A percentile compares a stretch with the other conserved stretches of the same genome.
These are phyloP conservation scores for Butastur rufipennis DNA, from an alignment of 2,113 vertebrate genomes.

Conservation along the genomic window DNA sequence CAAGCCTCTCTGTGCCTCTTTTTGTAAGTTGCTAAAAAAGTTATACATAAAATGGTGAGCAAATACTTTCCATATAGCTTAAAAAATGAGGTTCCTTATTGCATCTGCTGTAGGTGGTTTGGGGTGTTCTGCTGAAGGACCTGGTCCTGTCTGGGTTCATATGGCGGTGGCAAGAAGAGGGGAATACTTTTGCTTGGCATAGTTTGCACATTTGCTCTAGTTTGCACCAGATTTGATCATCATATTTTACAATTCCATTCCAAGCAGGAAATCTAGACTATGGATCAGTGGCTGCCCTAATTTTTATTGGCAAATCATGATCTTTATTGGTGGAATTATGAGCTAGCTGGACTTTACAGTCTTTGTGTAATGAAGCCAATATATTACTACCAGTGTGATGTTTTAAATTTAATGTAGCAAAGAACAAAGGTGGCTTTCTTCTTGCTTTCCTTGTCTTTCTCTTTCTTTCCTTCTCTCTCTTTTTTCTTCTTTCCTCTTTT, in stretches of 20 bases:
- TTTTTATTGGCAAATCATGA: conserved; percentile 26
- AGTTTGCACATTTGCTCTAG: background rate
- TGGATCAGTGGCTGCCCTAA: conserved; percentile 27
- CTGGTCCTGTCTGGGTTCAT: background rate
- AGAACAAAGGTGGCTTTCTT: background rate
- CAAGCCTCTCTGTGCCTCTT: background rate
- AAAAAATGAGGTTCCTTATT: background rate
- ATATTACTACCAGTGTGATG: background rate
- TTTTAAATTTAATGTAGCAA: background rate
- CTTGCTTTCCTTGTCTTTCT: background rate
- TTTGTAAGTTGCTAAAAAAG: background rate
- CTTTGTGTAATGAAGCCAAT: background rate
- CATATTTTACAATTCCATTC: background rate
- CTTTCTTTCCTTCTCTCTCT: too few relatives aligned
- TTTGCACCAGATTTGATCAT: background rate
- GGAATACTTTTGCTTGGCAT: background rate
- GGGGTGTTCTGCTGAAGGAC: background rate
- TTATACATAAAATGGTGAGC: background rate
- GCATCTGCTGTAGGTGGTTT: background rate
- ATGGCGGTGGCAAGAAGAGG: background rate
- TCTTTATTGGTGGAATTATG: conserved; percentile 39
- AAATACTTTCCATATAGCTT: background rate
- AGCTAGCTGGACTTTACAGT: conserved; percentile 1
- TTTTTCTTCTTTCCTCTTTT: too few relatives aligned
- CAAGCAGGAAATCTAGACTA: conserved; percentile 22